Conservation (phyloP, 2,888 invertebrate species). For the Perdita meconis region DNA sequence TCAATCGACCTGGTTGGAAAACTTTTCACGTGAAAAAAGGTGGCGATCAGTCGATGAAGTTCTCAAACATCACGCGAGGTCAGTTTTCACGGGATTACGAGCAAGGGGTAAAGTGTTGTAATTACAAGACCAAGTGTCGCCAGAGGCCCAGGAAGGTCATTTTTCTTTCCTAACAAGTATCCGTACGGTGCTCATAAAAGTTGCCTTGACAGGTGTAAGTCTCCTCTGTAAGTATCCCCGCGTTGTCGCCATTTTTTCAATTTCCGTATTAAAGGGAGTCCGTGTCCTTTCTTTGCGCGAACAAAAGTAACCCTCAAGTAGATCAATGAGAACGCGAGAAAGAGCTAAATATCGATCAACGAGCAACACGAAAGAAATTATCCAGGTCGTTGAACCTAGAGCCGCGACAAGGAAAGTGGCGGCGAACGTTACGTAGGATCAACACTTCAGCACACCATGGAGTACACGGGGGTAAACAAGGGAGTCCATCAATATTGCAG, state of each 20-base stretch:
- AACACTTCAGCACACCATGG: conserved; percentile 40
- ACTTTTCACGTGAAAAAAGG: too few species aligned
- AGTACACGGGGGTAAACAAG: conserved; percentile 55
- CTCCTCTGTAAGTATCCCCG: conserved; percentile 22
- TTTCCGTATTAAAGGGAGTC: conserved; percentile 36
- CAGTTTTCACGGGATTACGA: conserved; percentile 32
- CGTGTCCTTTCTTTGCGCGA: conserved; percentile 28
- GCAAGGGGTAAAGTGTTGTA: conserved; percentile 39
- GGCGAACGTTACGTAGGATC: conserved; percentile 30
- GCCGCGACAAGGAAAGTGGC: conserved; percentile 22
- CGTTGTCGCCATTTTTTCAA: conserved; percentile 37
- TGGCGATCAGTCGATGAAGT: background rate
- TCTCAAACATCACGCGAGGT: conserved; percentile 5
- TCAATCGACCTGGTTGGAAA: too few species aligned
- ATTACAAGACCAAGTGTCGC: conserved; percentile 35
- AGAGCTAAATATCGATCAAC: conserved; percentile 41
- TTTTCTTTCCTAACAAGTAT: conserved; percentile 28
- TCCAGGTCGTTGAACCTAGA: conserved; percentile 46
- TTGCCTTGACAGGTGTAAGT: conserved; percentile 16
- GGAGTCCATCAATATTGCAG: conserved; percentile 59
- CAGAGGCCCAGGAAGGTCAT: conserved; percentile 46
- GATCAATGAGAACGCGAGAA: conserved; percentile 44
- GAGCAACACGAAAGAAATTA: conserved; percentile 58
- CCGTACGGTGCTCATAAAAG: conserved; percentile 30
- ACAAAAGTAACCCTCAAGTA: conserved; percentile 29